A percentile compares a stretch with the other conserved stretches of the same genome.
These are phyloP conservation scores for Rhagonycha lutea DNA, from an alignment of 2,888 invertebrate genomes.

Conservation along the genomic window DNA sequence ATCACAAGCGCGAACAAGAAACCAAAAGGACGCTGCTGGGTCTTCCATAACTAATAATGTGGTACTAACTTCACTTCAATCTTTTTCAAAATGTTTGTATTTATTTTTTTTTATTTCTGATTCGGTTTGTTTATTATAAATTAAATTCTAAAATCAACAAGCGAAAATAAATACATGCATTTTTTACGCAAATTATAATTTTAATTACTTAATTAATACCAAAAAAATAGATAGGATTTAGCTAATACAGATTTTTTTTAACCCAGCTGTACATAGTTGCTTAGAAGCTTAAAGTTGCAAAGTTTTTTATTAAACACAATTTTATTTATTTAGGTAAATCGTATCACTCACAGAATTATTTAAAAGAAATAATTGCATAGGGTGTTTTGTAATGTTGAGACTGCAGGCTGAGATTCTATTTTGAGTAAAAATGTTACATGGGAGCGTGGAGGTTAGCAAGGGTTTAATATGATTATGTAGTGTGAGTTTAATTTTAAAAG, in stretches of 20 bases:
- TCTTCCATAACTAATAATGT: conserved; percentile 48
- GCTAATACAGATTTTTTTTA: background rate
- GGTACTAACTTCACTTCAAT: conserved; percentile 55
- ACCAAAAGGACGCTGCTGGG: conserved; percentile 43
- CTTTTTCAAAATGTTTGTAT: conserved; percentile 19
- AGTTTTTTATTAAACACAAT: background rate
- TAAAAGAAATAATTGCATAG: background rate
- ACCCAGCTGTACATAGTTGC: background rate
- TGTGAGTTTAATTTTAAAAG: no score
- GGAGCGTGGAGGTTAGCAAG: no score
- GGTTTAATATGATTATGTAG: no score
- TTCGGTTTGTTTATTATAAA: background rate
- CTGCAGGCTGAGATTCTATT: no score
- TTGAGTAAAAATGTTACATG: no score
- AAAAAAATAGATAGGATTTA: background rate
- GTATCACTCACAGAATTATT: background rate
- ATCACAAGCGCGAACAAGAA: conserved; percentile 40
- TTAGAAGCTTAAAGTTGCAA: background rate
- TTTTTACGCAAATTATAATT: background rate
- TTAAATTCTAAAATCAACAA: background rate
- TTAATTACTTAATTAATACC: background rate
- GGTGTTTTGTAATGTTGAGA: background rate
- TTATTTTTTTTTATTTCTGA: background rate
- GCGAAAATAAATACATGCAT: background rate
- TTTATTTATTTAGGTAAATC: no score